Evolutionary conservation across 2,113 vertebrate genomes (phyloP).

Genomic region (Rhinolophus ferrumequinum): DNA sequence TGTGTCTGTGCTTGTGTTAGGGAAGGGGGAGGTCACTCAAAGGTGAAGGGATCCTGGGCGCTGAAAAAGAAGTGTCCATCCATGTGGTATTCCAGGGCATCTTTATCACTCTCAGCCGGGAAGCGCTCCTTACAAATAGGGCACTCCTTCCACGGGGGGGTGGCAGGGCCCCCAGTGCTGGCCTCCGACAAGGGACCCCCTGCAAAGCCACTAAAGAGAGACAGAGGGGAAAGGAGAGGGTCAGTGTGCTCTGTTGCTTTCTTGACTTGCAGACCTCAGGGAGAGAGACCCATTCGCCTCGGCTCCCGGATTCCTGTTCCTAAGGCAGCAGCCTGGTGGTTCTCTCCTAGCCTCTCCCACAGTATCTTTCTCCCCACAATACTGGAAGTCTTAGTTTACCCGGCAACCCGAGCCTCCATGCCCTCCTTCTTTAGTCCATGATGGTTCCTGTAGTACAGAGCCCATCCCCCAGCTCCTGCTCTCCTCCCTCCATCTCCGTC

Average conservation of each 20-base stretch:
- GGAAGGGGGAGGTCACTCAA: constrained; percentile 75
- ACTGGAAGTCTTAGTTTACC: neutral
- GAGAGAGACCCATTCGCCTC: neutral
- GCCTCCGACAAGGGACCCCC: constrained; percentile 71
- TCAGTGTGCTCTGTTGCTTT: neutral
- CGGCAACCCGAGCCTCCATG: neutral
- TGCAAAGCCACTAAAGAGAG: constrained; percentile 74
- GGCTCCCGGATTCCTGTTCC: neutral
- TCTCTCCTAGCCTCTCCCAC: neutral
- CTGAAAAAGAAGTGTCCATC: constrained; percentile 83
- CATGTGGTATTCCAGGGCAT: constrained; percentile 79
- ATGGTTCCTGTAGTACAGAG: neutral
- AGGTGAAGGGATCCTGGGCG: constrained; percentile 82
- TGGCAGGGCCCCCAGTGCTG: constrained; percentile 65
- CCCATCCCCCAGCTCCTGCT: constrained; percentile 70
- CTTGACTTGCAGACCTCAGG: neutral
- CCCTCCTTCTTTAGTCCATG: neutral
- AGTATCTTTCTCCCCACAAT: neutral
- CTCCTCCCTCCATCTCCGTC: constrained; percentile 69
- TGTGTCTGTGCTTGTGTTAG: neutral
- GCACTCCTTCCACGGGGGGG: constrained; percentile 79
- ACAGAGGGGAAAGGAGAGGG: neutral
- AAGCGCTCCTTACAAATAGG: constrained; percentile 82
- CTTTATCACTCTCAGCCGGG: constrained; percentile 76
- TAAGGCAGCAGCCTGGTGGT: neutral